These are phyloP conservation scores for Silurus meridionalis DNA, from an alignment of 2,113 vertebrate species.

Conservation along the genomic window DNA sequence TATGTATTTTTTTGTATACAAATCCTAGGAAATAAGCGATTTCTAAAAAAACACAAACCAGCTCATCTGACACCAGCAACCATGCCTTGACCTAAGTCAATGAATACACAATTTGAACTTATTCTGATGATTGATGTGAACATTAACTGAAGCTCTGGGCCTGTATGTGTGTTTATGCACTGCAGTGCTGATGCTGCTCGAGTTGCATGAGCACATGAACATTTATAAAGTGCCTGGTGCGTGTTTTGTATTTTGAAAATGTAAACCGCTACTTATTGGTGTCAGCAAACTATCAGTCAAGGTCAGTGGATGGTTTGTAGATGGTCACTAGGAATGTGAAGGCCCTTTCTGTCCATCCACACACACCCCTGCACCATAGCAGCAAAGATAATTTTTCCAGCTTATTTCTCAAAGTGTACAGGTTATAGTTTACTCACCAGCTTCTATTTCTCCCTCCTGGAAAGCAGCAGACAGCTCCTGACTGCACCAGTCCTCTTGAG, in stretches of 20 bases:
- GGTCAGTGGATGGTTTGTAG: background rate
- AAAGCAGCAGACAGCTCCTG: slow-evolving; percentile 92
- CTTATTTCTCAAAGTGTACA: background rate
- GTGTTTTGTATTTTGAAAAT: background rate
- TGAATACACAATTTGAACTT: background rate
- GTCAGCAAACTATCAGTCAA: background rate
- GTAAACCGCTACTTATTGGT: background rate
- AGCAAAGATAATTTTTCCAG: background rate
- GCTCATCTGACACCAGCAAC: background rate
- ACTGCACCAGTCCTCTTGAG: slow-evolving; percentile 97
- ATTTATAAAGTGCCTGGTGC: background rate
- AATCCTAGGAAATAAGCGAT: background rate
- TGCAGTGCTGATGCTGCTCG: background rate
- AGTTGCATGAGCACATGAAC: background rate
- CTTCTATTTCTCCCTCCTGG: slow-evolving; percentile 89
- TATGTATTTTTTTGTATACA: background rate
- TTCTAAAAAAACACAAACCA: background rate
- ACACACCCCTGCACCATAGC: background rate
- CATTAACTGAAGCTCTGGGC: background rate
- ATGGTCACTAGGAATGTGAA: background rate
- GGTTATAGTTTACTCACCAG: slow-evolving; percentile 75
- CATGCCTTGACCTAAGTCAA: background rate
- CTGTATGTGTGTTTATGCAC: background rate
- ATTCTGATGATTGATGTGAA: background rate
- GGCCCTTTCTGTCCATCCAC: background rate